These are phyloP conservation scores for Pherbina coryleti DNA, from an alignment of 2,888 invertebrate species.

Conservation along the genomic window DNA sequence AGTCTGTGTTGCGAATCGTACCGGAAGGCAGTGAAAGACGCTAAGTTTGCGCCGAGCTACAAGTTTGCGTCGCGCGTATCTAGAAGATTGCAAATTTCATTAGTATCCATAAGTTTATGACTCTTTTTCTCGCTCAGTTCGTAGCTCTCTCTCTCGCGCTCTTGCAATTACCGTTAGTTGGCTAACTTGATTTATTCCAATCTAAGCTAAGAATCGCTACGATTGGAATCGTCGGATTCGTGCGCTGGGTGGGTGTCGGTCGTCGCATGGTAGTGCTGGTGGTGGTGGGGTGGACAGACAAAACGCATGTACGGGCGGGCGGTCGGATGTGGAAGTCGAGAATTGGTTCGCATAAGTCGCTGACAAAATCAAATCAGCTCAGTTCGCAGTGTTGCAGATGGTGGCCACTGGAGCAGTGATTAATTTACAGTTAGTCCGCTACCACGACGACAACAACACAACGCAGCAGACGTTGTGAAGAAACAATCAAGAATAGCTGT, in stretches of 20 bases:
- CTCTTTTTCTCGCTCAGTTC: constrained; percentile 13
- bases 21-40: constrained; percentile 41
- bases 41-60: neutral
- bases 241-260: constrained; percentile 49
- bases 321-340: constrained; percentile 6
- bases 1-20: constrained; percentile 53
- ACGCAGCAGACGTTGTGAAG: constrained; percentile 41
- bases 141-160: constrained; percentile 44
- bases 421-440: constrained; percentile 67
- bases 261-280: neutral
- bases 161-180: constrained; percentile 50
- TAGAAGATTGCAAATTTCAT: constrained; percentile 23
- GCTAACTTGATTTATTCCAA: constrained; percentile 61
- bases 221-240: constrained; percentile 63
- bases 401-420: constrained; percentile 61
- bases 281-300: neutral
- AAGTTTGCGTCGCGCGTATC: constrained; percentile 18
- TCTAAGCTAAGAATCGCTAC: constrained; percentile 61
- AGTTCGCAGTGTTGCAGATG: constrained; percentile 56
- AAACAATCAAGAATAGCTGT: constrained; percentile 22
- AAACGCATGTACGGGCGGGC: neutral
- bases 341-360: constrained; percentile 34
- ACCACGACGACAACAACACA: constrained; percentile 58
- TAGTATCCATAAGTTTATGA: neutral
- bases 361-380: constrained; percentile 51